Evolutionary conservation across 2,888 invertebrate genomes (phyloP), one percentile per base, ranked within the genome.

Genomic region (Drosophila ustulata): DNA sequence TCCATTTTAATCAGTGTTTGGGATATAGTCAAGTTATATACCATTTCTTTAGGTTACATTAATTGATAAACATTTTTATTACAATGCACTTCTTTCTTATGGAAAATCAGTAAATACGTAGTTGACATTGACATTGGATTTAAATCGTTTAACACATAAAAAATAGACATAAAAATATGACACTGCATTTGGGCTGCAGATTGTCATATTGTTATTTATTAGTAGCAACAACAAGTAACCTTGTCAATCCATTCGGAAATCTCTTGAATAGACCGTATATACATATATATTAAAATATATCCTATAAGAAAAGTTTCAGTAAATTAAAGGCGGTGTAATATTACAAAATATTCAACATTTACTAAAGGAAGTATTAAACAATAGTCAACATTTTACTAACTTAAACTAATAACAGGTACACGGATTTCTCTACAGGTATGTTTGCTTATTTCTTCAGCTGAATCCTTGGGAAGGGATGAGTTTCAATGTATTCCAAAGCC

Each of bases 401-500:
- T 80, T 62, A 75, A 75, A 11, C 53, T 75, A 57, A 52, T 41
- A 55, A 53, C 41, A 58, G n/a, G 25, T 13, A 28, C 18, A 23
- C 5, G 4, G 39, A 37, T 43, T 59, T 58, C 30, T 3, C 43
- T 56, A 50, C 6, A 4, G 2, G 4, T 4, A 30, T 28, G 8
- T 32, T 46, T 23, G 13, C 55, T 78, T 69, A 89, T 62, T 86
- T 76, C 57, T 79, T 76, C n/a, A 78, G 43, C 23, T 80, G 67
- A 47, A 86, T 68, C 50, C 82, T 77, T 45, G 61, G 30, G 58
- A 88, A 90, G 7, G 92, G 92, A 85, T 92, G 91, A 1, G 80
- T 63, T 51, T 87, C 79, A 71, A 91, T 92, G 41, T 91, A 92
- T 6, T 66, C 80, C 75, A 92, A 69, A 4, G 88, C 71, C 53